Conservation (phyloP, 1,140 invertebrate species). For the Papilio machaon region DNA sequence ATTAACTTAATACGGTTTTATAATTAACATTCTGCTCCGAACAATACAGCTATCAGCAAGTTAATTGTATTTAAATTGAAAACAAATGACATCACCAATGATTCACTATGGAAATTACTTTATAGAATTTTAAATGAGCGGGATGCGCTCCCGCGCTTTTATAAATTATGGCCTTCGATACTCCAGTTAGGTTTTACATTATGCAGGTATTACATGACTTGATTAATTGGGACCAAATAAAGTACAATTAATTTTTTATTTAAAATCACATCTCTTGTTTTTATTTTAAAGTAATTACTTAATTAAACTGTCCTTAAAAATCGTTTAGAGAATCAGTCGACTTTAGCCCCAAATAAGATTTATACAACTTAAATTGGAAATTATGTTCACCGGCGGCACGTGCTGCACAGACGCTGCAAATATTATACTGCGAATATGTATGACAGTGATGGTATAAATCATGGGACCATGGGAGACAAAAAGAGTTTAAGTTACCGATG, state of each 20-base stretch:
- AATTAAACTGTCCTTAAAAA: no score
- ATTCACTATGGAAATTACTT: conserved; percentile 36
- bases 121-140: conserved; percentile 27
- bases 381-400: no score
- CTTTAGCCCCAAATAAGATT: no score
- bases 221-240: neutral
- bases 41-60: conserved; percentile 27
- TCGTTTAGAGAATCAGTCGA: no score
- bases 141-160: conserved; percentile 5
- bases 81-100: conserved; percentile 30
- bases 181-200: neutral
- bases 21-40: conserved; percentile 20
- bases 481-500: no score
- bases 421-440: no score
- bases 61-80: conserved; percentile 37
- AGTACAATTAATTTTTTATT: neutral
- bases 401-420: no score
- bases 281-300: no score
- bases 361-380: no score
- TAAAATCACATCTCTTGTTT: no score
- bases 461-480: no score
- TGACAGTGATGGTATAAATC: no score
- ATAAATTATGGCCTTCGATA: neutral
- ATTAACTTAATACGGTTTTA: conserved; percentile 12
- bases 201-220: neutral